Evolutionary conservation across 2,113 vertebrate genomes (phyloP).

Genomic region (Candoia aspera): DNA sequence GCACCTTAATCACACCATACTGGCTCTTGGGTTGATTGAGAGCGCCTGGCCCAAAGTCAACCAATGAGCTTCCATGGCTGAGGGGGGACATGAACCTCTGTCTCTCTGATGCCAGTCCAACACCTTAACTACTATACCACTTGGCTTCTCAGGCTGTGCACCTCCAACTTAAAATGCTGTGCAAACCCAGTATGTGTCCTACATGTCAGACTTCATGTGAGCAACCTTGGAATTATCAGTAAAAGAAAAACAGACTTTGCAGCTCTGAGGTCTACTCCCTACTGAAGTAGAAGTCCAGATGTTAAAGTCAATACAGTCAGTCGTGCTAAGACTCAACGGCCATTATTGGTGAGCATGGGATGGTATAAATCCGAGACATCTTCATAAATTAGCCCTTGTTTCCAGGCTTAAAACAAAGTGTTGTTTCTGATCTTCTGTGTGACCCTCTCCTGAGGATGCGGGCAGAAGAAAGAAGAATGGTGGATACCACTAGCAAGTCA

Average conservation of each 20-base stretch:
- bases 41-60: neutral
- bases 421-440: neutral
- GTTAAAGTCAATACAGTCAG: neutral
- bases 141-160: neutral
- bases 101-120: neutral
- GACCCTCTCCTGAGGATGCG: neutral
- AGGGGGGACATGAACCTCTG: neutral
- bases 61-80: neutral
- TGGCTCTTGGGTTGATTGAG: neutral
- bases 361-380: neutral
- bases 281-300: neutral
- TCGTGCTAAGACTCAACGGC: neutral
- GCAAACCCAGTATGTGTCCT: neutral
- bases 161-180: neutral
- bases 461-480: neutral
- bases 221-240: neutral
- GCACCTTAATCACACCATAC: neutral
- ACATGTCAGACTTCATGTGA: neutral
- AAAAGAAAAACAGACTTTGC: neutral
- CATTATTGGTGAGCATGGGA: neutral
- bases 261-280: neutral
- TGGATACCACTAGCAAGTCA: neutral
- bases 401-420: neutral
- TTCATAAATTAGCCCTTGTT: neutral
- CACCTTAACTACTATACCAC: neutral